phyloP scores from a whole-genome alignment of 2,888 invertebrate species.

The Melinopterus prodromus region DNA sequence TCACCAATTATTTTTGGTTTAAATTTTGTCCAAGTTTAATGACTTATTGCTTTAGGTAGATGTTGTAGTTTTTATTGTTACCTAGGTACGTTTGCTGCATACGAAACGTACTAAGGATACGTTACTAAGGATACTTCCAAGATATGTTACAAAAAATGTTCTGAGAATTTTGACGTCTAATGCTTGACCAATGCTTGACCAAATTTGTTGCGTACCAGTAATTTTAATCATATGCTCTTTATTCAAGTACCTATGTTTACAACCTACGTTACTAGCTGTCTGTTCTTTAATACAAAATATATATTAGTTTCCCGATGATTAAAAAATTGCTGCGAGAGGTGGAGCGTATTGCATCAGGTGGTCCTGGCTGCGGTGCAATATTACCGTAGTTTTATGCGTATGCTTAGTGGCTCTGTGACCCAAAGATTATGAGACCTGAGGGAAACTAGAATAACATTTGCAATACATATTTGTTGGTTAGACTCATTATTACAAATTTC shows the following conservation, averaged over 20 bases:
- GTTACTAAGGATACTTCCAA: too few species aligned
- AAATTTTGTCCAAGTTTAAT: too few species aligned
- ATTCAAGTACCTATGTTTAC: not conserved
- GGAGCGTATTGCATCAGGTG: conserved; percentile 23
- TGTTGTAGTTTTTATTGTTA: too few species aligned
- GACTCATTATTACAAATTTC: conserved; percentile 21
- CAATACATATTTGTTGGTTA: not conserved
- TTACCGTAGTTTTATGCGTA: conserved; percentile 23
- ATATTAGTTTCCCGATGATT: conserved; percentile 31
- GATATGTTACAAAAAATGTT: too few species aligned
- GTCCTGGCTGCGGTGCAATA: conserved; percentile 26
- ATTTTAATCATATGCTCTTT: not conserved
- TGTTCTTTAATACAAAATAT: not conserved
- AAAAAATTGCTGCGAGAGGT: conserved; percentile 30
- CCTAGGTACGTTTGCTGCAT: too few species aligned
- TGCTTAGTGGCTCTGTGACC: conserved; percentile 32
- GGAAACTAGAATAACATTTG: conserved; percentile 14
- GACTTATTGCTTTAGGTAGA: too few species aligned
- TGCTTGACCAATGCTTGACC: too few species aligned
- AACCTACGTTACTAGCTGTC: not conserved
- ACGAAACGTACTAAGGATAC: too few species aligned
- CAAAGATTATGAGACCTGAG: conserved; percentile 37
- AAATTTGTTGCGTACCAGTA: too few species aligned
- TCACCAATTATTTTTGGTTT: too few species aligned
- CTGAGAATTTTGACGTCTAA: too few species aligned